A percentile compares a stretch with the other conserved stretches of the same genome.
These are phyloP conservation scores for Drosophila insularis DNA, from an alignment of 1,140 invertebrate species.

Conservation along the genomic window DNA sequence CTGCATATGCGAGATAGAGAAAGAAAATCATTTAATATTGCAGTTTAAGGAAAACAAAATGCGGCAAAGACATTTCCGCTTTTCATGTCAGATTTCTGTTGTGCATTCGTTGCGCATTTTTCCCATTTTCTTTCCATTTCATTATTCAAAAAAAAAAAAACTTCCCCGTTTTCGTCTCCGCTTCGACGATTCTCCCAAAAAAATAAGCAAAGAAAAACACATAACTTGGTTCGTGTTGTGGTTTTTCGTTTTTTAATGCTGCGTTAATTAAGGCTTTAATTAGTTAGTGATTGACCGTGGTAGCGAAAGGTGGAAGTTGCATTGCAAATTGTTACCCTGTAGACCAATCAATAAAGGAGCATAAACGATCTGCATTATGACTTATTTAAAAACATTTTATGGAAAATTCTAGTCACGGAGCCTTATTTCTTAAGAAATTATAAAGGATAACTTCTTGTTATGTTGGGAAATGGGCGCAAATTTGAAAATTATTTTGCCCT, in stretches of 20 bases:
- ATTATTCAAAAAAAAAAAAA: conserved; percentile 80
- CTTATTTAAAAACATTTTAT: too few species aligned
- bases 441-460: too few species aligned
- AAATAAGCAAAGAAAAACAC: conserved; percentile 40
- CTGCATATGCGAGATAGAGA: not conserved
- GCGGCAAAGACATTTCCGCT: conserved; percentile 70
- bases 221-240: conserved; percentile 34
- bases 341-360: not conserved
- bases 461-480: too few species aligned
- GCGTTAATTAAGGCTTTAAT: conserved; percentile 73
- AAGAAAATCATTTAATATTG: conserved; percentile 36
- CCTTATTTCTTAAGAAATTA: too few species aligned
- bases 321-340: not conserved
- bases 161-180: conserved; percentile 61
- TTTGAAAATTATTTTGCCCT: too few species aligned
- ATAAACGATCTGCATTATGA: not conserved
- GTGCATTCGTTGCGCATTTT: conserved; percentile 59
- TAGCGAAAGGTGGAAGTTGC: conserved; percentile 74
- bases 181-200: conserved; percentile 50
- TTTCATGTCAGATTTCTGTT: conserved; percentile 60
- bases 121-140: conserved; percentile 45
- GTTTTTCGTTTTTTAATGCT: conserved; percentile 51
- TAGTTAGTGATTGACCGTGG: conserved; percentile 64
- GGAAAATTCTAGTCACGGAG: too few species aligned
- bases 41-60: conserved; percentile 62